Conservation (phyloP, 2,888 invertebrate genomes). For the Limnephilus auricula region DNA sequence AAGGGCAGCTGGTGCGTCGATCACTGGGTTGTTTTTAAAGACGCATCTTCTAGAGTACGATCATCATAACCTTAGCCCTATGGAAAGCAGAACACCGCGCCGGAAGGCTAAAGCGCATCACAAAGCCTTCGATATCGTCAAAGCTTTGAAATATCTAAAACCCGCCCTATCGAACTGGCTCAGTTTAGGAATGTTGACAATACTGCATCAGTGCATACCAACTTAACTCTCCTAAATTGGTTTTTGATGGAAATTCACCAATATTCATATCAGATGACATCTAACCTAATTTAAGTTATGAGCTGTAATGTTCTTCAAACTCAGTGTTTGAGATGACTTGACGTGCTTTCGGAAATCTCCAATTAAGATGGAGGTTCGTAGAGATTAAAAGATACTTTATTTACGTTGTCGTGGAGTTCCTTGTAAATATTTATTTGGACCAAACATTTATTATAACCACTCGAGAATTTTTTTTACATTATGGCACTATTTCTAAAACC, state of each 20-base stretch:
- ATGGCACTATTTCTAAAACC: too few species aligned
- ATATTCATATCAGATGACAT: neutral
- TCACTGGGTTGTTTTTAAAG: neutral
- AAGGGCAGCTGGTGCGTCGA: neutral
- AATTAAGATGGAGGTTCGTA: too few species aligned
- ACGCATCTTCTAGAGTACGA: neutral
- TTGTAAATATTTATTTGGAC: too few species aligned
- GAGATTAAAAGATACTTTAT: too few species aligned
- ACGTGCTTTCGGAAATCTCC: too few species aligned
- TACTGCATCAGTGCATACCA: neutral
- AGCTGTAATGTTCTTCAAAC: too few species aligned
- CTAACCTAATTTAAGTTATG: too few species aligned
- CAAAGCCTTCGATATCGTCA: neutral
- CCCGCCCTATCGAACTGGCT: neutral
- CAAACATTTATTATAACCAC: too few species aligned
- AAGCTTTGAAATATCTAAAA: slow-evolving; percentile 2
- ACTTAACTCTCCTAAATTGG: neutral
- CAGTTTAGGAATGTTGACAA: neutral
- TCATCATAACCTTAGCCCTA: neutral
- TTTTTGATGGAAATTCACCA: neutral
- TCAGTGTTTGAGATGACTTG: too few species aligned
- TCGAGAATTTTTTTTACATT: too few species aligned
- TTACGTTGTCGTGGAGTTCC: too few species aligned
- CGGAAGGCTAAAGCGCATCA: neutral
- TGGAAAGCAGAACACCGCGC: neutral